Percentiles rank a stretch among this genome's conserved stretches.
Conservation (phyloP, 2,113 vertebrate genomes). For the Proterorhinus semilunaris region DNA sequence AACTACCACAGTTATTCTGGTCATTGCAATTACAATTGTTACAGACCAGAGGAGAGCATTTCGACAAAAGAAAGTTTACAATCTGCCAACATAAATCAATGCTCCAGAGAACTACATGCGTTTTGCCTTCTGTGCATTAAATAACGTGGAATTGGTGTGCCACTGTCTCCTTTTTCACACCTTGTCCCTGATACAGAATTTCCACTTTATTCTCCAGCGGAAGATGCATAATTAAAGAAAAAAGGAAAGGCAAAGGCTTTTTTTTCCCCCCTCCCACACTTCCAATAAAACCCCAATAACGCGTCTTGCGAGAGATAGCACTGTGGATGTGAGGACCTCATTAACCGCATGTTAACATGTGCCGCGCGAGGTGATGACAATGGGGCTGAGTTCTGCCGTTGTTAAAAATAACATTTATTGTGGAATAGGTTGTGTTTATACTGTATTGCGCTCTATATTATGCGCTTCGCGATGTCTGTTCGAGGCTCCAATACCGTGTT, state of each 20-base stretch:
- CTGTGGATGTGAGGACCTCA: background rate
- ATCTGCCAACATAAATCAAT: too few relatives aligned
- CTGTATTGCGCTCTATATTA: too few relatives aligned
- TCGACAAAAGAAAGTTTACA: too few relatives aligned
- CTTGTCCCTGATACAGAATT: conserved; percentile 37
- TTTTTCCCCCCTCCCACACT: conserved; percentile 27
- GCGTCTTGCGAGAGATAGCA: background rate
- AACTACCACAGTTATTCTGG: too few relatives aligned
- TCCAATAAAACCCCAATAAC: background rate
- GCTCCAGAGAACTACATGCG: too few relatives aligned
- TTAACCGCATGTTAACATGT: background rate
- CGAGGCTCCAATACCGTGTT: too few relatives aligned
- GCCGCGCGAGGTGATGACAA: background rate
- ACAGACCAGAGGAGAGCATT: too few relatives aligned
- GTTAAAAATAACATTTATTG: conserved; percentile 32
- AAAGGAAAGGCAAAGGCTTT: background rate
- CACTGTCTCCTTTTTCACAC: conserved; percentile 24
- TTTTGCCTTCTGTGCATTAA: too few relatives aligned
- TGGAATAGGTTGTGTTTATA: background rate
- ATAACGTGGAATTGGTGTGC: conserved; percentile 19
- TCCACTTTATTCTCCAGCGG: conserved; percentile 10
- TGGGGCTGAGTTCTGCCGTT: background rate
- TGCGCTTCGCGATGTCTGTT: too few relatives aligned
- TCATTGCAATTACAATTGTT: too few relatives aligned
- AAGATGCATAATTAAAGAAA: conserved; percentile 20